Evolutionary conservation across 2,113 vertebrate genomes (phyloP), one percentile per base, ranked within the genome.

Genomic region (Sterrhoptilus dennistouni): DNA sequence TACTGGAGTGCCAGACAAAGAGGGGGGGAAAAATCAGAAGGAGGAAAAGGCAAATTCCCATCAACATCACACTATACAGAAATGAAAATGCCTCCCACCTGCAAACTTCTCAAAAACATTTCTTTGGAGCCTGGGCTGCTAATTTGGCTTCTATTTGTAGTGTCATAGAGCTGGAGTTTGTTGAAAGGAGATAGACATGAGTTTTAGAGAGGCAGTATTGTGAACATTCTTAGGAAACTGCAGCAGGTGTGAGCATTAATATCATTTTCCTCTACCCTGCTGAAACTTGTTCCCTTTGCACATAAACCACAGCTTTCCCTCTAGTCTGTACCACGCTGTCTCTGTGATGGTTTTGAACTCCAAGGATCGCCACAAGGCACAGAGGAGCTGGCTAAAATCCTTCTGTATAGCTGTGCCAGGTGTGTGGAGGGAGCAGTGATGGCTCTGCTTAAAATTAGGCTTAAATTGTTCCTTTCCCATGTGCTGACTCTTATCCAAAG

Each of bases 401-500:
- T 97, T 56, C 64, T 49, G 63, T 36, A 56, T 59, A 81, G 50
- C 77, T 83, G 77, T 94, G 90, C 84, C 90, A 92, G 78, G 57
- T 61, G 72, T 84, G 71, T 4, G 9, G 71, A 92, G 35, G 54
- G 23, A 72, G 76, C 44, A 88, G 77, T 60, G 74, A 76, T 27
- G 71, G 25, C 60, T 52, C 33, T 96, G 66, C 56, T 92, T 93
- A 82, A 87, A 95, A 96, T 94, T n/a, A 78, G 64, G 40, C 50
- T 90, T 75, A 94, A 96, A 93, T 93, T 38, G 19, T 70, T 97
- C 83, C 79, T 95, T 94, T 97, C 83, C 83, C 35, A 11, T 50
- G 45, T 81, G 59, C 91, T 83, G 84, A 93, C 83, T 93, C 18
- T 63, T 78, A 77, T 77, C 87, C 56, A 74, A 54, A 83, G 85